These are phyloP conservation scores for Sthenelais limicola DNA, from an alignment of 2,888 invertebrate species.

Conservation along the genomic window DNA sequence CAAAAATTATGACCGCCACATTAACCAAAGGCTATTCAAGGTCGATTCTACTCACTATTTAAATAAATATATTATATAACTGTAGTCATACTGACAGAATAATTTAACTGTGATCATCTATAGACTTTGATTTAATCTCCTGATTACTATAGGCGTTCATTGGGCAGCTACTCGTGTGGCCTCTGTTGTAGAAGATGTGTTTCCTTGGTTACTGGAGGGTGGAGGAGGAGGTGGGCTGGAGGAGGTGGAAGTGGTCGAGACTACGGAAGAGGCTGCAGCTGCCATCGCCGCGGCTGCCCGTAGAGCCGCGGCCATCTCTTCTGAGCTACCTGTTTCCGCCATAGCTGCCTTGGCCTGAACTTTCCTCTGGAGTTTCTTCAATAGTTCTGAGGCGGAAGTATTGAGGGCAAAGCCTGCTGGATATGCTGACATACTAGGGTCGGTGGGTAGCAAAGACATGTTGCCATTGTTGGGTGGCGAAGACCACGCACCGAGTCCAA, in stretches of 20 bases:
- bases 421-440: constrained; percentile 39
- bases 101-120: no score
- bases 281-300: constrained; percentile 12
- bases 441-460: constrained; percentile 39
- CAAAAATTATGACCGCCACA: no score
- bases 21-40: no score
- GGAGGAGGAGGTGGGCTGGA: no score
- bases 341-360: constrained; percentile 58
- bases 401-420: constrained; percentile 62
- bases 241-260: no score
- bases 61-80: no score
- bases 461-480: neutral
- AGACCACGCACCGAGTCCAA: constrained; percentile 12
- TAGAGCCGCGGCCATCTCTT: constrained; percentile 29
- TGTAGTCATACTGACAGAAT: no score
- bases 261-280: neutral
- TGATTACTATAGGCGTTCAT: no score
- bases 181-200: neutral
- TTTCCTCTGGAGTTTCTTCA: constrained; percentile 70
- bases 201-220: constrained; percentile 1
- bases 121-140: no score
- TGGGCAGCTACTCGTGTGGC: neutral
- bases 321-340: constrained; percentile 9
- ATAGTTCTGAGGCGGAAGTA: constrained; percentile 70
- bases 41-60: no score